Percentiles rank a stretch among this genome's conserved stretches.
Conservation (phyloP, 2,797 vertebrate genomes). For the Urophycis tenuis region DNA sequence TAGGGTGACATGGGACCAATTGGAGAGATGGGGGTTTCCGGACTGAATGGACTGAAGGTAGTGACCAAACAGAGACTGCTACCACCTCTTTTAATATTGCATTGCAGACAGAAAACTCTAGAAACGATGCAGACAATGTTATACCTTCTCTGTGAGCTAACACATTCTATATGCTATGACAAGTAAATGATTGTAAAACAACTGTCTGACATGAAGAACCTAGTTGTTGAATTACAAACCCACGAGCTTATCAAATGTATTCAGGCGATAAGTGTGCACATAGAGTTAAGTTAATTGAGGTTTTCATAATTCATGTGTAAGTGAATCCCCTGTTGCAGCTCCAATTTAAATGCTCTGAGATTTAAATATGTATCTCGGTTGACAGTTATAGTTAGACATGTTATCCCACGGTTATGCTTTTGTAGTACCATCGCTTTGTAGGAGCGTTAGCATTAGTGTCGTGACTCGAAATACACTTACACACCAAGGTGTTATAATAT, state of each 20-base stretch:
- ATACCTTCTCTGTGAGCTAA: too few species aligned
- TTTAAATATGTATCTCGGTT: too few species aligned
- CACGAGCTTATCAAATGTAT: background rate
- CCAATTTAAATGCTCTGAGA: too few species aligned
- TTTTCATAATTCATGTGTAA: background rate
- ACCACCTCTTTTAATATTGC: background rate
- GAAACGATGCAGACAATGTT: background rate
- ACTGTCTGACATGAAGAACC: background rate
- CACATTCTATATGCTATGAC: background rate
- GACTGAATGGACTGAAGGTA: constrained; percentile 95
- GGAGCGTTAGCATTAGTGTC: too few species aligned
- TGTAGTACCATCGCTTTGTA: too few species aligned
- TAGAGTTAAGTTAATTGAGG: background rate
- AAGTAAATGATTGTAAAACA: background rate
- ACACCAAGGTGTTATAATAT: too few species aligned
- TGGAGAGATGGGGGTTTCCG: constrained; percentile 83
- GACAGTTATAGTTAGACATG: too few species aligned
- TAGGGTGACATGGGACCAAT: constrained; percentile 90
- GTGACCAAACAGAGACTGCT: constrained; percentile 33
- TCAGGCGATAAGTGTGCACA: background rate
- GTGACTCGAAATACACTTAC: too few species aligned
- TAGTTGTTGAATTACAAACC: background rate
- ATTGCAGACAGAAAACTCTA: background rate
- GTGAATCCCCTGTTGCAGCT: too few species aligned
- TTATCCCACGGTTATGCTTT: too few species aligned